Conservation (phyloP, 1,140 invertebrate genomes). For the Tetragnatha versicolor region DNA sequence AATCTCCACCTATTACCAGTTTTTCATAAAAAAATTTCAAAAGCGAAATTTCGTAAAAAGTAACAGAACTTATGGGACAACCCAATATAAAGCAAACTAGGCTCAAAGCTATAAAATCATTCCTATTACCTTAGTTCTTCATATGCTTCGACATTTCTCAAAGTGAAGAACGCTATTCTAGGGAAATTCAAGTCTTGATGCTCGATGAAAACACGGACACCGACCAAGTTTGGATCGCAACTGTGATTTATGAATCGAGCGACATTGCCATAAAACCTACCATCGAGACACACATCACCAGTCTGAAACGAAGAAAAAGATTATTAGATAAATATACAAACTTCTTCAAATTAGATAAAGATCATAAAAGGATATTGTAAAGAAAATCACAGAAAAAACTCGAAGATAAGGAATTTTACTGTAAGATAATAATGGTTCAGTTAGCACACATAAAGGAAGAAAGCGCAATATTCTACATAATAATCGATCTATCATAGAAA, state of each 20-base stretch:
- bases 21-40: neutral
- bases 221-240: constrained; percentile 87
- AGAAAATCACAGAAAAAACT: neutral
- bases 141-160: constrained; percentile 76
- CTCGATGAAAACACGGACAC: constrained; percentile 88
- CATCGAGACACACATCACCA: constrained; percentile 87
- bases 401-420: neutral
- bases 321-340: neutral
- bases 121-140: constrained; percentile 88
- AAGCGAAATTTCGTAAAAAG: neutral
- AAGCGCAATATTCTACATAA: no score
- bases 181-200: constrained; percentile 89
- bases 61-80: neutral
- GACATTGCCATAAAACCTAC: constrained; percentile 86
- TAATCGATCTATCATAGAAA: no score
- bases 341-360: neutral
- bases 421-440: no score
- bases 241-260: constrained; percentile 94
- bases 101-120: neutral
- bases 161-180: constrained; percentile 83
- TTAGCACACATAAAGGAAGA: no score
- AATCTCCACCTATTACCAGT: neutral
- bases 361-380: neutral
- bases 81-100: neutral
- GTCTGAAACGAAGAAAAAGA: constrained; percentile 65